phyloP scores from a whole-genome alignment of 2,888 invertebrate species.

The Sthenelais limicola region DNA sequence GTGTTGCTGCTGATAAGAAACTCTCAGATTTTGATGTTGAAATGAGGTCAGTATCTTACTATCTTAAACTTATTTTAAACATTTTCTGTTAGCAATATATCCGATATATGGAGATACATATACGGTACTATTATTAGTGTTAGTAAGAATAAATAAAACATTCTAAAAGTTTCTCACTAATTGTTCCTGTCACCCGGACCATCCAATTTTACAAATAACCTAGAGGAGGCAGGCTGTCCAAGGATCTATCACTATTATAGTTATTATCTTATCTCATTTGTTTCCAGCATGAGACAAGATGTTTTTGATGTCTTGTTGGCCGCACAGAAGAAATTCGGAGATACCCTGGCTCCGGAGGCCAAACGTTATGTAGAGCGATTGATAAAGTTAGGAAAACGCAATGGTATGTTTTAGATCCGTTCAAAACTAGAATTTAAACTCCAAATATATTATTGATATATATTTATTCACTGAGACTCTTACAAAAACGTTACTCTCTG shows the following conservation, averaged over 20 bases:
- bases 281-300: conserved; percentile 73
- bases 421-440: no score
- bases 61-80: no score
- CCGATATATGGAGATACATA: neutral
- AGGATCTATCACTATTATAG: no score
- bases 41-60: conserved; percentile 69
- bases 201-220: no score
- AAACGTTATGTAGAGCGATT: conserved; percentile 72
- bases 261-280: neutral
- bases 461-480: no score
- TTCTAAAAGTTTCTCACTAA: no score
- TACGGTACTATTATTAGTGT: no score
- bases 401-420: conserved; percentile 65
- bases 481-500: no score
- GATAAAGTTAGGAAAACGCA: conserved; percentile 72
- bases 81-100: neutral
- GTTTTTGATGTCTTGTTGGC: conserved; percentile 73
- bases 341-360: conserved; percentile 60
- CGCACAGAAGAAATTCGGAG: conserved; percentile 51
- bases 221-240: no score
- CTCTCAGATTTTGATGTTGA: conserved; percentile 74
- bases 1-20: conserved; percentile 72
- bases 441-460: no score
- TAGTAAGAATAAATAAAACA: no score
- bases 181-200: no score